These are phyloP conservation scores for Colletes collaris DNA, from an alignment of 2,888 invertebrate genomes.

Conservation along the genomic window DNA sequence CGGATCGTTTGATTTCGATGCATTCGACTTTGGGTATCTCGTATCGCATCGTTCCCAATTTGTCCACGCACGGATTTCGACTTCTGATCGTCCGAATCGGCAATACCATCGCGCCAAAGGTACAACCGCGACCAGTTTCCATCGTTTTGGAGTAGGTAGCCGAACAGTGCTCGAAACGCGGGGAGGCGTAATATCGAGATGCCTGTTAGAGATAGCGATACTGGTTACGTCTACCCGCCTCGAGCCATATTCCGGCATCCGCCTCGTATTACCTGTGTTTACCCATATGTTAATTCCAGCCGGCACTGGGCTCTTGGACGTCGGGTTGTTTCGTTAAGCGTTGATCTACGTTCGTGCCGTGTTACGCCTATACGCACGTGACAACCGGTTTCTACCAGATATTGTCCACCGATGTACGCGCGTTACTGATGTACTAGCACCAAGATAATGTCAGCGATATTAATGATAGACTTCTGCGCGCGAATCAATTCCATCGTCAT, in stretches of 20 bases:
- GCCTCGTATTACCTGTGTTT: constrained; percentile 67
- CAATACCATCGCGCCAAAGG: constrained; percentile 2
- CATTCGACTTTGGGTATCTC: constrained; percentile 25
- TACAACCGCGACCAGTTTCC: constrained; percentile 22
- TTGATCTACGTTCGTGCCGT: constrained; percentile 58
- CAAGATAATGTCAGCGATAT: constrained; percentile 61
- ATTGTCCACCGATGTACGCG: constrained; percentile 26
- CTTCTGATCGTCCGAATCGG: constrained; percentile 49
- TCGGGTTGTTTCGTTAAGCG: constrained; percentile 65
- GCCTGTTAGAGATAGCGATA: constrained; percentile 55
- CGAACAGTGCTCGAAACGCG: constrained; percentile 35
- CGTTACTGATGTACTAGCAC: constrained; percentile 58
- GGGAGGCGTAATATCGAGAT: constrained; percentile 64
- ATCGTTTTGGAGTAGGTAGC: constrained; percentile 35
- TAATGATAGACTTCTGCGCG: constrained; percentile 35
- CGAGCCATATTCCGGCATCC: constrained; percentile 40
- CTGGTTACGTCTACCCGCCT: constrained; percentile 50
- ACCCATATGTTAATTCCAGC: constrained; percentile 72
- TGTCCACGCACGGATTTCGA: constrained; percentile 46
- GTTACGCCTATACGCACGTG: constrained; percentile 38
- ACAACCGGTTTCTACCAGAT: constrained; percentile 47
- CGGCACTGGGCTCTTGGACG: constrained; percentile 56
- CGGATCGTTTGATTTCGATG: constrained; percentile 42
- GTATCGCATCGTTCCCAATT: constrained; percentile 51
- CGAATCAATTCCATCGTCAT: constrained; percentile 31